Evolutionary conservation across 2,797 vertebrate species (phyloP).

Genomic region (Strix occidentalis): DNA sequence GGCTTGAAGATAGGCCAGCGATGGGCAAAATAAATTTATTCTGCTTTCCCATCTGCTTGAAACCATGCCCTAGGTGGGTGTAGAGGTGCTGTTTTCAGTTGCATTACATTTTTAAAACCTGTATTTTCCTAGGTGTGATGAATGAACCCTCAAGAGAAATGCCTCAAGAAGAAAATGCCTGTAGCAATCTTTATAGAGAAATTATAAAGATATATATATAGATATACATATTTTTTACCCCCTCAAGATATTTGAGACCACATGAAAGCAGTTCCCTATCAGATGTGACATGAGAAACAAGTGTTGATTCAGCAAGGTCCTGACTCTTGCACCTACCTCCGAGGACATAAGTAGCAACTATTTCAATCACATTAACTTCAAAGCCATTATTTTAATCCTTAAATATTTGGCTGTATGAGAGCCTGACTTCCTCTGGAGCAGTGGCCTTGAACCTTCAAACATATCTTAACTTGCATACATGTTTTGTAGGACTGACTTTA

Average conservation of each 20-base stretch:
- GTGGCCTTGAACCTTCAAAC: not conserved
- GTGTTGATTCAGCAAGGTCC: not conserved
- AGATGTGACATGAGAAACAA: not conserved
- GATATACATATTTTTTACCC: too few relatives aligned
- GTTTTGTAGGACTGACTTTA: not conserved
- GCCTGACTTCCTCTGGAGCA: not conserved
- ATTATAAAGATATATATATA: not conserved
- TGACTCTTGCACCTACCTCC: not conserved
- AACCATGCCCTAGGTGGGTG: not conserved
- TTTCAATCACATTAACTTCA: not conserved
- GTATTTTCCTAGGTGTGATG: not conserved
- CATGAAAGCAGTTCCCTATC: not conserved
- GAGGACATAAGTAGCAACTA: not conserved
- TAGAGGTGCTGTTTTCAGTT: not conserved
- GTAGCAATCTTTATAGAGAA: not conserved
- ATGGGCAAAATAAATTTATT: not conserved
- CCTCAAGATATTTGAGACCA: rapidly evolving
- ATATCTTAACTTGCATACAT: rapidly evolving
- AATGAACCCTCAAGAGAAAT: not conserved
- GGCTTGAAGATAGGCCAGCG: not conserved
- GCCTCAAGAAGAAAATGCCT: not conserved
- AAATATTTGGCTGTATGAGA: not conserved
- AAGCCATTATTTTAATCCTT: not conserved
- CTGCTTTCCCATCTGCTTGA: not conserved
- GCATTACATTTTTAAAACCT: not conserved